Evolutionary conservation across 2,888 invertebrate species (phyloP).

Genomic region (Brachyopa scutellaris): DNA sequence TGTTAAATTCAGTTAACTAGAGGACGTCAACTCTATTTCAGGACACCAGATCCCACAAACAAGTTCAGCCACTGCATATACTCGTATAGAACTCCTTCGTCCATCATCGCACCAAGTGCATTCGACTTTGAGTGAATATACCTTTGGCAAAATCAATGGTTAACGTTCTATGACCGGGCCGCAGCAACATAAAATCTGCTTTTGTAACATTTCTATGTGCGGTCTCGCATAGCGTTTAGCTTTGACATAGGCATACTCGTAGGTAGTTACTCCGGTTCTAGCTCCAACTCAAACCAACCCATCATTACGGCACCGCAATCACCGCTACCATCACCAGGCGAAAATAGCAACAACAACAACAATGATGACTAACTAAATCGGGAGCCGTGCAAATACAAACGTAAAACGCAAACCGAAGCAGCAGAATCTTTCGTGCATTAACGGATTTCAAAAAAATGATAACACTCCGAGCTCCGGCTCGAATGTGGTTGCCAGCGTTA

Average conservation of each 20-base stretch:
- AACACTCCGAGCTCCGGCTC: constrained; percentile 34
- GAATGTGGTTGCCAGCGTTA: constrained; percentile 56
- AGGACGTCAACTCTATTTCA: too few relatives aligned
- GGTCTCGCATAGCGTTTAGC: constrained; percentile 45
- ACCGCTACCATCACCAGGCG: not conserved
- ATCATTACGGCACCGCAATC: constrained; percentile 6
- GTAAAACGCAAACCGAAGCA: not conserved
- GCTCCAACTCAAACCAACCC: not conserved
- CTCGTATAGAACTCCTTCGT: not conserved
- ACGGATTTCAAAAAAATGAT: constrained; percentile 62
- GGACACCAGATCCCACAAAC: too few relatives aligned
- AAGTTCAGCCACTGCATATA: constrained; percentile 49
- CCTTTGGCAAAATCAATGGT: constrained; percentile 70
- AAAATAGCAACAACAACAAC: not conserved
- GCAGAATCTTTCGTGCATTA: constrained; percentile 48
- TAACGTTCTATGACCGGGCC: constrained; percentile 61
- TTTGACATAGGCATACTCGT: constrained; percentile 33
- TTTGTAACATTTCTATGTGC: constrained; percentile 58
- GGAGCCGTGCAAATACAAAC: not conserved
- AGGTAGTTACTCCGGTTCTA: constrained; percentile 30
- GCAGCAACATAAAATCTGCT: constrained; percentile 62
- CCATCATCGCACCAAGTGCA: not conserved
- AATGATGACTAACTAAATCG: constrained; percentile 24
- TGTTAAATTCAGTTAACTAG: too few relatives aligned
- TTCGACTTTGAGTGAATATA: constrained; percentile 52